Evolutionary conservation across 2,888 invertebrate species (phyloP).

Genomic region (Leistus spinibarbis): DNA sequence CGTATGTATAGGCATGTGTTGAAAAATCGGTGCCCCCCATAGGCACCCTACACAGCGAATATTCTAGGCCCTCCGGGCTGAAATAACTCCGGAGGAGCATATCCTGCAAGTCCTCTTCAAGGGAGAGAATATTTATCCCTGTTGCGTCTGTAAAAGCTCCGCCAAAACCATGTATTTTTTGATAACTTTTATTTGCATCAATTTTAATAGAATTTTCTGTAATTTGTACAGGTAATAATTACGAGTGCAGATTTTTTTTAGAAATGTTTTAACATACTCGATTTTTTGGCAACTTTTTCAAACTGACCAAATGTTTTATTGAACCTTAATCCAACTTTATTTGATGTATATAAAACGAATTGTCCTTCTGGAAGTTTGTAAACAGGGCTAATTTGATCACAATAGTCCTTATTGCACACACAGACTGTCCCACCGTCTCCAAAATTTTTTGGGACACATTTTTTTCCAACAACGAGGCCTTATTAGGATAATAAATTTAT

Average conservation of each 20-base stretch:
- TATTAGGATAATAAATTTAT: no score
- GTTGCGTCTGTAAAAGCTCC: conserved; percentile 77
- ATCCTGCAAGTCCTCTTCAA: conserved; percentile 62
- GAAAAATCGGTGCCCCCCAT: conserved; percentile 91
- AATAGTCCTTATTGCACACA: conserved; percentile 73
- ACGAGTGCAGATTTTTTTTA: no score
- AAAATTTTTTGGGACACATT: conserved; percentile 49
- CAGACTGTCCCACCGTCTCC: conserved; percentile 61
- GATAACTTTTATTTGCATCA: conserved; percentile 55
- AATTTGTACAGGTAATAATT: background rate
- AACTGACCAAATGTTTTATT: conserved; percentile 34
- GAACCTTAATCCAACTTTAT: conserved; percentile 63
- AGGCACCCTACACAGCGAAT: conserved; percentile 79
- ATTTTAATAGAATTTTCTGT: conserved; percentile 24
- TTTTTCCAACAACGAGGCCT: background rate
- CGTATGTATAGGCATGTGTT: conserved; percentile 78
- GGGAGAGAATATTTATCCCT: conserved; percentile 72
- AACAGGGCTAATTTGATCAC: conserved; percentile 68
- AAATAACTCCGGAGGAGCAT: conserved; percentile 71
- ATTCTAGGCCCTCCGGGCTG: conserved; percentile 72
- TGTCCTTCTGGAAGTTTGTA: conserved; percentile 55
- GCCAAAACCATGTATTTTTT: conserved; percentile 82
- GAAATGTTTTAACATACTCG: conserved; percentile 5
- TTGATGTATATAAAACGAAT: conserved; percentile 65
- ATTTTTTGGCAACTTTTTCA: background rate